These are phyloP conservation scores for Octopus sinensis DNA, from an alignment of 1,140 invertebrate species.

Conservation along the genomic window DNA sequence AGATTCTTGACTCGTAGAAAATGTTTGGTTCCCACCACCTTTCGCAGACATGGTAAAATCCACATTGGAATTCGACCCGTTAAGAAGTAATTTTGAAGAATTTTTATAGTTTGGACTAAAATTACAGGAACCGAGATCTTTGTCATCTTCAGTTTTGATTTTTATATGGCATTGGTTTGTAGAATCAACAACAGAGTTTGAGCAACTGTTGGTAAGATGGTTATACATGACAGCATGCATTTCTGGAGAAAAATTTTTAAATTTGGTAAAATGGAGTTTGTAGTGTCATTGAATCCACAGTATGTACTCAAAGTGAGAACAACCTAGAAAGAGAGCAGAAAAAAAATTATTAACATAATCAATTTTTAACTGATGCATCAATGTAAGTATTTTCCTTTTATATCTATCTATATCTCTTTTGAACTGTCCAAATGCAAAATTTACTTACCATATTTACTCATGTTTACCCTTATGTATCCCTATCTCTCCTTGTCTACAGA, in stretches of 20 bases:
- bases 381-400: background rate
- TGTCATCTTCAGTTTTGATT: background rate
- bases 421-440: background rate
- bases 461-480: no score
- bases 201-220: background rate
- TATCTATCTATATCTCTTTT: background rate
- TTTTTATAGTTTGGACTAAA: background rate
- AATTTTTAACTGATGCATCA: background rate
- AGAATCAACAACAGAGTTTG: background rate
- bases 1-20: slow-evolving; percentile 22
- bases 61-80: slow-evolving; percentile 34
- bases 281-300: background rate
- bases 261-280: background rate
- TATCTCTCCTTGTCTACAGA: no score
- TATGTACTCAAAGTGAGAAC: background rate
- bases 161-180: background rate
- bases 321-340: background rate
- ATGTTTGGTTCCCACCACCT: slow-evolving; percentile 33
- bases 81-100: slow-evolving; percentile 40
- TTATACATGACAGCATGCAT: slow-evolving; percentile 1
- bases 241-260: background rate
- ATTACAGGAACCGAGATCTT: background rate
- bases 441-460: no score
- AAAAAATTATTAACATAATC: background rate
- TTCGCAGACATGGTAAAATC: slow-evolving; percentile 36